These are phyloP conservation scores for Amphiprion percula DNA, from an alignment of 2,113 vertebrate genomes.

Conservation along the genomic window DNA sequence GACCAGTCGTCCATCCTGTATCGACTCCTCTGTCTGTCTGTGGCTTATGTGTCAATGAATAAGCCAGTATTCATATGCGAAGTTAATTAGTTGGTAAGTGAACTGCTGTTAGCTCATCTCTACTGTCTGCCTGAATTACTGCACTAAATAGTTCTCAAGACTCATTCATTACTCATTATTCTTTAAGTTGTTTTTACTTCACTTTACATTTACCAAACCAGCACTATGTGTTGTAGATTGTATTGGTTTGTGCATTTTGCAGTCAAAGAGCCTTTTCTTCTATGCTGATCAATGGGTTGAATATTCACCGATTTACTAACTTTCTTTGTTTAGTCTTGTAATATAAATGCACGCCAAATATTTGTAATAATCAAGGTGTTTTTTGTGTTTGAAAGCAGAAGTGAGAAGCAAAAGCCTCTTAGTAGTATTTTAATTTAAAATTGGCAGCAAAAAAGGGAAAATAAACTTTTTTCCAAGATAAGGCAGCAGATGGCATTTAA, in stretches of 20 bases:
- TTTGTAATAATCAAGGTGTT: no score
- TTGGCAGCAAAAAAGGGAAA: conserved; percentile 3
- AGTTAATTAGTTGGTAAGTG: conserved; percentile 59
- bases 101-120: conserved; percentile 30
- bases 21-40: conserved; percentile 47
- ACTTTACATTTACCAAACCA: background rate
- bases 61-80: conserved; percentile 60
- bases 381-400: no score
- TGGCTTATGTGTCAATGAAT: conserved; percentile 62
- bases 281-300: background rate
- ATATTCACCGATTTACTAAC: no score
- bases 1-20: conserved; percentile 44
- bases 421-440: conserved; percentile 2
- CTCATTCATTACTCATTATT: conserved; percentile 22
- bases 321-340: no score
- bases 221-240: background rate
- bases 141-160: conserved; percentile 18
- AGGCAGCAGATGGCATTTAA: conserved; percentile 32
- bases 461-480: background rate
- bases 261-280: background rate
- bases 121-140: conserved; percentile 39
- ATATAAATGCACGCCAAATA: no score
- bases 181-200: conserved; percentile 13
- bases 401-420: background rate
- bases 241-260: no score